Evolutionary conservation across 2,113 vertebrate genomes (phyloP).

Genomic region (Pitta sordida): DNA sequence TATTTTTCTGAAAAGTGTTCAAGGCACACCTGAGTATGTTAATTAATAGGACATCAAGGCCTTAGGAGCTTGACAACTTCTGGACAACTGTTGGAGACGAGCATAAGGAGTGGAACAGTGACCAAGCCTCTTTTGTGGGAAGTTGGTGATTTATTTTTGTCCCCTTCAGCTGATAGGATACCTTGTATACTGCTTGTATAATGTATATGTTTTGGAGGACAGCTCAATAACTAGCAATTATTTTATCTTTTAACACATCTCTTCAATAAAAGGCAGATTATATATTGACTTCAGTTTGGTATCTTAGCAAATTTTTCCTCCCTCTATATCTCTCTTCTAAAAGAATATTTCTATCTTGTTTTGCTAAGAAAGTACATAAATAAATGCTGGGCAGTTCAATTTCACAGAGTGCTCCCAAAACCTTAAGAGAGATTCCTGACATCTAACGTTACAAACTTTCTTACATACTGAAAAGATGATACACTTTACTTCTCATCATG

Average conservation of each 20-base stretch:
- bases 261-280: constrained; percentile 10
- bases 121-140: background rate
- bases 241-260: background rate
- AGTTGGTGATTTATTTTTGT: background rate
- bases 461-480: constrained; percentile 11
- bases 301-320: background rate
- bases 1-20: background rate
- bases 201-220: background rate
- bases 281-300: background rate
- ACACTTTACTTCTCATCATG: constrained; percentile 31
- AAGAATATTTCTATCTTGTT: background rate
- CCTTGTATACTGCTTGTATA: background rate
- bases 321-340: background rate
- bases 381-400: constrained; percentile 16
- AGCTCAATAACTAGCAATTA: background rate
- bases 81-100: background rate
- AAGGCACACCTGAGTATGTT: background rate
- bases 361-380: background rate
- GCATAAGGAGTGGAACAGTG: background rate
- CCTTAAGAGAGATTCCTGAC: constrained; percentile 11
- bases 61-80: background rate
- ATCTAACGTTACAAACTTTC: background rate
- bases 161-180: background rate
- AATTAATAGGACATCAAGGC: background rate
- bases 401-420: constrained; percentile 18